Base-by-base conservation (phyloP, 2,113 vertebrate genomes). In the Crotophaga sulcirostris region DNA sequence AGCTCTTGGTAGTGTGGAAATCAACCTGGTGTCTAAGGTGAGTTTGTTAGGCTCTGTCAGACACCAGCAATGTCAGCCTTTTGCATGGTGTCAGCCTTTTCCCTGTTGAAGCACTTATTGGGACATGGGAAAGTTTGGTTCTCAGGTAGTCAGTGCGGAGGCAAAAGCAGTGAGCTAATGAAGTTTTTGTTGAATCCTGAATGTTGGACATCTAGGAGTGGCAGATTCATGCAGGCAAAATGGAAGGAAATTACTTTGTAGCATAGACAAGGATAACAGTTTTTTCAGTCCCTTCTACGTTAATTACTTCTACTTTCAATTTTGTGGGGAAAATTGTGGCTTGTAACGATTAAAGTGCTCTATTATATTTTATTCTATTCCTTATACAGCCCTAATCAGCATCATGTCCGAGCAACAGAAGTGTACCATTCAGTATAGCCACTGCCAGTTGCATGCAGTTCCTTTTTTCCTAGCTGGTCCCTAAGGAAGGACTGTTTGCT, bases 351-450 rank as follows among this genome's bases (percentile, higher is more conserved):
- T 67, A 72, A 23, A 0, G 11, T 12, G 16, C 4, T 60, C 17
- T 8, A 18, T 58, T 19, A 16, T 59, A 20, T 62, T 76, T 42
- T 64, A 36, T 70, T 78, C 21, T 47, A 9, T 34, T 82, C 42
- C 9, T 75, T 67, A 19, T 26, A 34, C 6, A 77, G 33, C 13
- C 29, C 38, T 69, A 23, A 59, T 75, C 38, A 59, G 26, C 31
- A 44, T 26, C 12, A 20, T 1, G 1, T 62, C 34, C 28, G 45
- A 77, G 58, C 45, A 72, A 45, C 45, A 29, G 51, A 67, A 54
- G 17, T 0, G 0, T 7, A 56, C 60, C 10, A 28, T 76, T 72
- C 4, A 2, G 16, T 47, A 26, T 16, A 76, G 25, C 16, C 59
- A 31, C 19, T 29, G 11, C 20, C 58, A 75, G 11, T 28, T n/a